Conservation (phyloP, 1,140 invertebrate species). For the Pentalonia nigronervosa region DNA sequence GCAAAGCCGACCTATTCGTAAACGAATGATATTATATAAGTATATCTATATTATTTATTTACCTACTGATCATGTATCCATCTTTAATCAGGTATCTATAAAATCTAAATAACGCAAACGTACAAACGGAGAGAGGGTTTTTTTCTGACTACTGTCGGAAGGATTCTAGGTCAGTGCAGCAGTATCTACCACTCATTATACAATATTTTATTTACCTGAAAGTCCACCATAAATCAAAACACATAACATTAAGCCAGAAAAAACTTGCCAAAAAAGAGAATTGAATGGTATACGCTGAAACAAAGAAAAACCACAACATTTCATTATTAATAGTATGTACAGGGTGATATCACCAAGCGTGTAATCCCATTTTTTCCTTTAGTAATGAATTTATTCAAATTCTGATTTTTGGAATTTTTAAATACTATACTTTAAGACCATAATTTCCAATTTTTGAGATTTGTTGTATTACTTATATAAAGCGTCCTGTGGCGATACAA, state of each 20-base stretch:
- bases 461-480: not conserved
- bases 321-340: not conserved
- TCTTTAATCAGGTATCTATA: not conserved
- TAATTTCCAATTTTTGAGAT: not conserved
- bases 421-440: not conserved
- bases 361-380: not conserved
- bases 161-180: not conserved
- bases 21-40: not conserved
- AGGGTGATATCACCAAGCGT: not conserved
- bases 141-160: not conserved
- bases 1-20: not conserved
- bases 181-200: not conserved
- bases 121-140: not conserved
- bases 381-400: not conserved
- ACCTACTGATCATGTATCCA: not conserved
- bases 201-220: conserved; percentile 72
- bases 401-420: not conserved
- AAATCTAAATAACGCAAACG: not conserved
- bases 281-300: conserved; percentile 79
- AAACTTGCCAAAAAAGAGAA: conserved; percentile 87
- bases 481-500: not conserved
- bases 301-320: conserved; percentile 4
- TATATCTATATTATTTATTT: not conserved
- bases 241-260: conserved; percentile 90
- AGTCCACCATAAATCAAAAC: conserved; percentile 87